Conservation (phyloP, 2,797 vertebrate genomes). For the Valencia hispanica region DNA sequence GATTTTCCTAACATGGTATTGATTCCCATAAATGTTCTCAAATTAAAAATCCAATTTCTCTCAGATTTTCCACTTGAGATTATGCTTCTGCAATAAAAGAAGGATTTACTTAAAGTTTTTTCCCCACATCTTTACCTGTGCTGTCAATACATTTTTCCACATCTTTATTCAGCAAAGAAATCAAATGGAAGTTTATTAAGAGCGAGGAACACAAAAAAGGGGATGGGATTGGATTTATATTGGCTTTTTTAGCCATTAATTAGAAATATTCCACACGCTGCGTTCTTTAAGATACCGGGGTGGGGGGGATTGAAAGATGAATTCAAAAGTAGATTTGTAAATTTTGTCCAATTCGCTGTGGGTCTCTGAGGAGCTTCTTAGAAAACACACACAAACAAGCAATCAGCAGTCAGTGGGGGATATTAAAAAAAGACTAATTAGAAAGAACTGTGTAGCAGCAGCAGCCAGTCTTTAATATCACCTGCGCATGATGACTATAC, state of each 20-base stretch:
- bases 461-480: slow-evolving; percentile 18
- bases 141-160: neutral
- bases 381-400: slow-evolving; percentile 45
- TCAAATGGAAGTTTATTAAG: slow-evolving; percentile 32
- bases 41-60: neutral
- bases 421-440: slow-evolving; percentile 35
- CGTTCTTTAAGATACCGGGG: slow-evolving; percentile 27
- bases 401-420: slow-evolving; percentile 17
- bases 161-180: slow-evolving; percentile 12
- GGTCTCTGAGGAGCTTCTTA: slow-evolving; percentile 40
- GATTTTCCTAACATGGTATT: neutral
- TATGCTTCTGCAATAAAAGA: neutral
- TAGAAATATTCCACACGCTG: slow-evolving; percentile 2
- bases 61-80: neutral
- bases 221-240: slow-evolving; percentile 20
- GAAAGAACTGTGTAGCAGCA: slow-evolving; percentile 16
- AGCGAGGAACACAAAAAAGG: slow-evolving; percentile 29
- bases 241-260: slow-evolving; percentile 20
- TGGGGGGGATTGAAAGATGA: slow-evolving; percentile 38
- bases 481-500: slow-evolving; percentile 19
- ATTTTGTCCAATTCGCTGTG: slow-evolving; percentile 43
- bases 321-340: slow-evolving; percentile 48
- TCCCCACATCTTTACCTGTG: neutral
- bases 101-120: neutral
- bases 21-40: neutral